phyloP scores from a whole-genome alignment of 1,140 invertebrate genomes.

The Bombus ignitus region DNA sequence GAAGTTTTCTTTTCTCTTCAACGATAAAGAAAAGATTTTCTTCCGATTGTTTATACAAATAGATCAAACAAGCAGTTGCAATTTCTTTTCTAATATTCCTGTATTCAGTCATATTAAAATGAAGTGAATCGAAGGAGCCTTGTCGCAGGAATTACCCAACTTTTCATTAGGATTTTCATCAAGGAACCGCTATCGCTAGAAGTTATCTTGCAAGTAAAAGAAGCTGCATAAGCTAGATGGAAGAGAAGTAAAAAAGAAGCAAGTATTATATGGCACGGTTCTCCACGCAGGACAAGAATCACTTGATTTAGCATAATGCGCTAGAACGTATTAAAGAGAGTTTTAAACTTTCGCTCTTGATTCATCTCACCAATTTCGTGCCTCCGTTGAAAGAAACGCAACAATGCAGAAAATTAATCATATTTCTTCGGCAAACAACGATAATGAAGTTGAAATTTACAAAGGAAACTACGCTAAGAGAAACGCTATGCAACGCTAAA shows the following conservation, averaged over 20 bases:
- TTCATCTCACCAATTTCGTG: neutral
- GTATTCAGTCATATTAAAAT: neutral
- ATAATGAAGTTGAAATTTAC: constrained; percentile 6
- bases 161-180: neutral
- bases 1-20: neutral
- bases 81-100: neutral
- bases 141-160: neutral
- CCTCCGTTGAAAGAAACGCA: neutral
- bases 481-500: too few species aligned
- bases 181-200: too few species aligned
- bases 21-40: neutral
- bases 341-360: neutral
- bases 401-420: neutral
- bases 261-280: neutral
- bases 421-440: neutral
- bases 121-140: neutral
- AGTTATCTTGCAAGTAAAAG: neutral
- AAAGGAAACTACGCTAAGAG: neutral
- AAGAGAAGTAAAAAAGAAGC: neutral
- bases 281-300: neutral
- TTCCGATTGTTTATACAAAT: neutral
- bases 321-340: neutral
- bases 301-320: neutral
- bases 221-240: neutral
- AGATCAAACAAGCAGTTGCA: neutral